phyloP scores from a whole-genome alignment of 2,888 invertebrate species.

The Sclerodermus sp. region DNA sequence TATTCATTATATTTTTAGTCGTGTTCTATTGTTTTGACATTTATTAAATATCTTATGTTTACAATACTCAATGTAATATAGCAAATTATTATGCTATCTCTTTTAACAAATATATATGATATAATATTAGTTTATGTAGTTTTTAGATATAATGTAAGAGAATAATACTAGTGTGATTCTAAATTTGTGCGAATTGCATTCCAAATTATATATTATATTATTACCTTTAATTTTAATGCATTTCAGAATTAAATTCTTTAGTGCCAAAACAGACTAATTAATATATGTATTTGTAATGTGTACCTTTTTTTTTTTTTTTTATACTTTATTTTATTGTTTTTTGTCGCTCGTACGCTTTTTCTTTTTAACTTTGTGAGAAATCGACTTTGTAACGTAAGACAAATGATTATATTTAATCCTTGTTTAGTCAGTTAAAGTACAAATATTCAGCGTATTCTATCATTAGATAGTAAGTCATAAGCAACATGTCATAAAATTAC shows the following conservation, averaged over 20 bases:
- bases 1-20: slow-evolving; percentile 3
- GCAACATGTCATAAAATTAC: slow-evolving; percentile 39
- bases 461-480: slow-evolving; percentile 45
- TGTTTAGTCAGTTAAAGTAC: slow-evolving; percentile 83
- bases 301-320: slow-evolving; percentile 30
- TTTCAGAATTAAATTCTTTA: slow-evolving; percentile 44
- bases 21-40: slow-evolving; percentile 1
- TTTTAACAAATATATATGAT: slow-evolving; percentile 14
- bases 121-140: slow-evolving; percentile 13
- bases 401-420: slow-evolving; percentile 53
- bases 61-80: slow-evolving; percentile 25
- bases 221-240: slow-evolving; percentile 21
- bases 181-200: slow-evolving; percentile 33
- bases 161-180: slow-evolving; percentile 7
- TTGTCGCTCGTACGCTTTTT: slow-evolving; percentile 37
- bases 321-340: slow-evolving; percentile 21
- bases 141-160: slow-evolving; percentile 10
- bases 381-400: slow-evolving; percentile 20
- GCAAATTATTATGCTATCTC: slow-evolving; percentile 6
- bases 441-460: slow-evolving; percentile 70
- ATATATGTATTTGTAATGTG: slow-evolving; percentile 23
- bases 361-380: slow-evolving; percentile 24
- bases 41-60: slow-evolving; percentile 12
- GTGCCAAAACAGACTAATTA: slow-evolving; percentile 42
- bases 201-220: slow-evolving; percentile 20